Base-by-base conservation (phyloP, 2,888 invertebrate genomes). In the Cotesia congregata region DNA sequence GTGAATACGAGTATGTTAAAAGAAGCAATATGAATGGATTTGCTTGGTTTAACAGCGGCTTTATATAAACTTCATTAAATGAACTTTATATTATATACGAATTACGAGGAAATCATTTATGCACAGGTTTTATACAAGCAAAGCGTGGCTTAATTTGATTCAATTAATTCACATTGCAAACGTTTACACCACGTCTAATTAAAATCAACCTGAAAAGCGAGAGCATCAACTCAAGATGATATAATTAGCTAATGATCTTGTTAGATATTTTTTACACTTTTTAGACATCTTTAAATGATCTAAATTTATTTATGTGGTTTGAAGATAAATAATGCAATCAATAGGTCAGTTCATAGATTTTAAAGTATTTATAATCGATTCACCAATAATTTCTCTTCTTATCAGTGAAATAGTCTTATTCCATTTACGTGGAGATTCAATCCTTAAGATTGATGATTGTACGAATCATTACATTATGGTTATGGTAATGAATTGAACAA, bases 191-290 rank as follows among this genome's bases (percentile, higher is more conserved):
- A 73, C 72, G 75, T 76, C 76, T 78, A 78, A 81, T 81, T 80
- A 74, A 69, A 65, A 71, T 7, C 41, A 72, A 59, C 41, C 62
- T 40, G 50, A 59, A 69, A 40, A 65, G 17, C 30, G 17, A 77
- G 60, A 74, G 74, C 69, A 59, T 71, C 59, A 39, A 74, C 6
- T 74, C 75, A 77, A 82, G 79, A 81, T 80, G 82, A 83, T 72
- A 78, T 85, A 86, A 86, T 86, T 86, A 86, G 83, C 84, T 78
- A 84, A 83, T 83, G 80, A 81, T 79, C 82, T 67, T 59, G 41
- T 41, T 65, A 12, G 30, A 65, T 62, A 72, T 17, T 64, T 64
- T 72, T 62, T 50, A 50, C 50, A 50, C 50, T 50, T 50, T 12
- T 50, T 50, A 50, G 4, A 50, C 12, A 50, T 50, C 12, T 12